A percentile compares a stretch with the other conserved stretches of the same genome.
Conservation (phyloP, 2,797 vertebrate genomes). For the Furcifer pardalis region DNA sequence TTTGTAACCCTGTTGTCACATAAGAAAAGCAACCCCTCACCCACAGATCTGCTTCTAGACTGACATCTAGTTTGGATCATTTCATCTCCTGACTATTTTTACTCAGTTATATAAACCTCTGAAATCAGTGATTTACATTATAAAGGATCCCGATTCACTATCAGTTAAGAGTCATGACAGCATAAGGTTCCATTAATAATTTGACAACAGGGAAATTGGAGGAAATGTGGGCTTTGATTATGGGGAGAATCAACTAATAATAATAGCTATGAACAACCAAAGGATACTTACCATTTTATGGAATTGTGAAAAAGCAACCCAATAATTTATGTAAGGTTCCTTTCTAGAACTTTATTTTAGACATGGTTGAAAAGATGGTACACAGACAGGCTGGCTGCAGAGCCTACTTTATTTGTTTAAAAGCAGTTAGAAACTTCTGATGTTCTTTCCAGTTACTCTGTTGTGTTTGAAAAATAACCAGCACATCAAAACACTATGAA, state of each 20-base stretch:
- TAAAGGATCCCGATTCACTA: neutral
- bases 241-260: slow-evolving; percentile 34
- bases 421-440: slow-evolving; percentile 48
- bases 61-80: neutral
- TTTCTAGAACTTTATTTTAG: slow-evolving; percentile 55
- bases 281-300: slow-evolving; percentile 6
- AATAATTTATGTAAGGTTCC: slow-evolving; percentile 38
- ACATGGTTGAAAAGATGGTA: slow-evolving; percentile 34
- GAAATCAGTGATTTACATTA: slow-evolving; percentile 1
- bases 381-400: slow-evolving; percentile 47
- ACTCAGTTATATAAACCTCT: neutral
- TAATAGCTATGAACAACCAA: slow-evolving; percentile 30
- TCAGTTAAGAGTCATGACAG: neutral
- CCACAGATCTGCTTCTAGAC: neutral
- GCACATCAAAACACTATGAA: slow-evolving; percentile 49
- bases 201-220: slow-evolving; percentile 4
- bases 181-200: neutral
- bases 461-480: slow-evolving; percentile 42
- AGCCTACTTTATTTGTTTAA: slow-evolving; percentile 49
- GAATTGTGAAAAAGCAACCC: slow-evolving; percentile 40
- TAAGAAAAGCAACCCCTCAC: neutral
- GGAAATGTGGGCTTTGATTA: slow-evolving; percentile 5
- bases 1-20: neutral
- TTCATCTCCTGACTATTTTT: neutral
- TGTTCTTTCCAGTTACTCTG: slow-evolving; percentile 44